A percentile compares a stretch with the other conserved stretches of the same genome.
phyloP scores from a whole-genome alignment of 2,888 invertebrate species.

The Thymelicus acteon region DNA sequence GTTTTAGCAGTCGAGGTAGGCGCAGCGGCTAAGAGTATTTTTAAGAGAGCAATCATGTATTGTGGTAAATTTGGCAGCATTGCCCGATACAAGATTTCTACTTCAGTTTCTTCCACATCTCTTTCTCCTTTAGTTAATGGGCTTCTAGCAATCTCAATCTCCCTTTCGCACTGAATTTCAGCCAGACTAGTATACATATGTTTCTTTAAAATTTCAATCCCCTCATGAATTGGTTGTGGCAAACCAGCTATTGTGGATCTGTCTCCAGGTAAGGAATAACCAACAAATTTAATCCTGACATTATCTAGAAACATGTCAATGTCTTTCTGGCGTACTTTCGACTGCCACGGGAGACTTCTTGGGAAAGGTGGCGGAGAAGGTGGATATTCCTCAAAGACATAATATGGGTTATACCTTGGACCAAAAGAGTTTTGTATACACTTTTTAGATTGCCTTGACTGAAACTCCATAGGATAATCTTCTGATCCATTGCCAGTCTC shows the following conservation, averaged over 20 bases:
- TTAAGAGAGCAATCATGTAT: constrained; percentile 98
- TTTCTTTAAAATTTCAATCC: constrained; percentile 94
- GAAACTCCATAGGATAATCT: constrained; percentile 86
- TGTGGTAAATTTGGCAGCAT: constrained; percentile 98
- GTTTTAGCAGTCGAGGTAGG: constrained; percentile 99
- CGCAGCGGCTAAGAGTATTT: constrained; percentile 98
- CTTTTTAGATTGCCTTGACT: constrained; percentile 73
- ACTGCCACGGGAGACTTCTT: constrained; percentile 95
- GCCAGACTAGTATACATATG: constrained; percentile 97
- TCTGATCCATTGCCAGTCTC: constrained; percentile 86
- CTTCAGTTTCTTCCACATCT: constrained; percentile 91
- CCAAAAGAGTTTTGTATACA: constrained; percentile 60
- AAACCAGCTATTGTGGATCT: constrained; percentile 95
- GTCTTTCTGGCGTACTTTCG: constrained; percentile 97
- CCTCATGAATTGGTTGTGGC: constrained; percentile 98
- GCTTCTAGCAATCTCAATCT: constrained; percentile 95
- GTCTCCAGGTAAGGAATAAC: constrained; percentile 95
- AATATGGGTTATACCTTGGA: constrained; percentile 53
- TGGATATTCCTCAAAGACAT: constrained; percentile 74
- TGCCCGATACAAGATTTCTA: constrained; percentile 96
- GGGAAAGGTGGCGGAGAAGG: constrained; percentile 78
- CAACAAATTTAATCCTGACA: constrained; percentile 97
- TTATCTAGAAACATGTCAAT: constrained; percentile 96
- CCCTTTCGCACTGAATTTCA: constrained; percentile 95
- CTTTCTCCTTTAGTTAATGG: constrained; percentile 94